Conservation (phyloP, 2,888 invertebrate species). For the Phortica magna region DNA sequence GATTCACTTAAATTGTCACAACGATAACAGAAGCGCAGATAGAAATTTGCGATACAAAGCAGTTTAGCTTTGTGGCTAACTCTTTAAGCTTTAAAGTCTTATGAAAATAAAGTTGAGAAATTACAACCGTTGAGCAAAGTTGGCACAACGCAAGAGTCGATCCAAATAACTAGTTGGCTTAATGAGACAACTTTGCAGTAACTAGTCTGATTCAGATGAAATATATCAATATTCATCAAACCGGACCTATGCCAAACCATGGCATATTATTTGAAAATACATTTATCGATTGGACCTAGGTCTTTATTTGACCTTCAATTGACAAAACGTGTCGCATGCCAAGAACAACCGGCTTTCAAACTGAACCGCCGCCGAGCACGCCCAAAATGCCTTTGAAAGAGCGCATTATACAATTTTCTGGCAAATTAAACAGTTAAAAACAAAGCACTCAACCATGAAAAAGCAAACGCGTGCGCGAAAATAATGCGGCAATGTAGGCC, state of each 20-base stretch:
- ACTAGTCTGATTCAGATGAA: not conserved
- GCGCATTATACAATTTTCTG: slow-evolving; percentile 50
- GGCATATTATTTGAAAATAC: not conserved
- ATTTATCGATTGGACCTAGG: not conserved
- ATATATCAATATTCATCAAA: not conserved
- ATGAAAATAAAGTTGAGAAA: slow-evolving; percentile 13
- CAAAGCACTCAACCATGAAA: slow-evolving; percentile 49
- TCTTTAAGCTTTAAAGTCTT: not conserved
- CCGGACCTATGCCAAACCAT: slow-evolving; percentile 1
- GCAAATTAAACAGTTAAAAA: slow-evolving; percentile 55
- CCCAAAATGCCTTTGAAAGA: not conserved
- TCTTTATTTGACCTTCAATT: not conserved
- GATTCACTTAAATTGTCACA: slow-evolving; percentile 65
- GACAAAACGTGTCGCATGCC: not conserved
- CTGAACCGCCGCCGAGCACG: not conserved
- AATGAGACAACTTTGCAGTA: not conserved
- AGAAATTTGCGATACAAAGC: not conserved
- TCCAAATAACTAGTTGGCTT: not conserved
- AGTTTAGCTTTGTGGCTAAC: not conserved
- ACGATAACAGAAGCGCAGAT: slow-evolving; percentile 18
- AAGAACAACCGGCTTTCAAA: not conserved
- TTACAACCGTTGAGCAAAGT: slow-evolving; percentile 16
- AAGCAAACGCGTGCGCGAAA: slow-evolving; percentile 33
- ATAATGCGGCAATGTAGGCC: slow-evolving; percentile 6
- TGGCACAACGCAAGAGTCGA: too few species aligned